Conservation (phyloP, 2,113 vertebrate species). For the Charina bottae region DNA sequence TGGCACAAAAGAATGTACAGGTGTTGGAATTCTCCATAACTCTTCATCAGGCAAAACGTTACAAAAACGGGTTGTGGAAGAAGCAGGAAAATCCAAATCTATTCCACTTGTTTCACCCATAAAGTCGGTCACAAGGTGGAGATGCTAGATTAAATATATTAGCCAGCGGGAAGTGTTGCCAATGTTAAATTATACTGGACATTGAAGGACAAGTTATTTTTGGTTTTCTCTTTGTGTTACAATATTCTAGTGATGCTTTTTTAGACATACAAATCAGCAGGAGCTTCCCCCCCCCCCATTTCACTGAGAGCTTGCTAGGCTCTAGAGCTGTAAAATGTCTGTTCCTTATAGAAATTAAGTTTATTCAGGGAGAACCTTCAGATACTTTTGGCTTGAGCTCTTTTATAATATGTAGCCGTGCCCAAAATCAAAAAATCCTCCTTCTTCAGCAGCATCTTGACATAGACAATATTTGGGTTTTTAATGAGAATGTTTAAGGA, state of each 20-base stretch:
- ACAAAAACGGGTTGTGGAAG: neutral
- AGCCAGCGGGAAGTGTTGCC: neutral
- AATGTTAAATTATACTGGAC: neutral
- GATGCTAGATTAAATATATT: neutral
- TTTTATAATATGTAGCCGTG: neutral
- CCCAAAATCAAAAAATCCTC: constrained; percentile 27
- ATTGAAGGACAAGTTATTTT: neutral
- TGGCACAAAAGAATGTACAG: neutral
- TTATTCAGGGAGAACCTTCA: constrained; percentile 34
- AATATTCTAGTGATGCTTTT: neutral
- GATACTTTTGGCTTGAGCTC: constrained; percentile 25
- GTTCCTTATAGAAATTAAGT: constrained; percentile 5
- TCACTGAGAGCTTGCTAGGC: rapidly evolving
- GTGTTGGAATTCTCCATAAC: neutral
- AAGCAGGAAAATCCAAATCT: neutral
- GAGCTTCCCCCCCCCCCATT: neutral
- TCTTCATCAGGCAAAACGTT: neutral
- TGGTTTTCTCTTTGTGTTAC: neutral
- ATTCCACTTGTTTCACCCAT: neutral
- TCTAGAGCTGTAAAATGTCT: constrained; percentile 29
- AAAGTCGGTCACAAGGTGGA: neutral
- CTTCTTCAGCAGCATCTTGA: neutral
- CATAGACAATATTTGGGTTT: constrained; percentile 15
- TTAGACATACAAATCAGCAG: too few species aligned
- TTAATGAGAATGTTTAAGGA: neutral